phyloP scores from a whole-genome alignment of 2,888 invertebrate species.

The Pyrocoelia pectoralis region DNA sequence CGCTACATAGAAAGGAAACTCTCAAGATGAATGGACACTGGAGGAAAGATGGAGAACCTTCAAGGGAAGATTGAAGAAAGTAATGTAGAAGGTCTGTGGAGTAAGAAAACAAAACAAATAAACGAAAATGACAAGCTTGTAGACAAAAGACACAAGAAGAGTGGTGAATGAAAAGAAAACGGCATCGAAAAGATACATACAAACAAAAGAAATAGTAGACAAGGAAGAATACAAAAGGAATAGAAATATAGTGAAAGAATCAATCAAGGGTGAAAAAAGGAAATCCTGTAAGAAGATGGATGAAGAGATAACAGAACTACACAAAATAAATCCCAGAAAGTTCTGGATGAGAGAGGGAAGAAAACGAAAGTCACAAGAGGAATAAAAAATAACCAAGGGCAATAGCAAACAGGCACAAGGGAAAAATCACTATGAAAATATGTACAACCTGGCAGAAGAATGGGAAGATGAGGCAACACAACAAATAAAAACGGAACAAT shows the following conservation, averaged over 20 bases:
- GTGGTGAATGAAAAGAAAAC: neutral
- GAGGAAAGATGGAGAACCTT: conserved; percentile 11
- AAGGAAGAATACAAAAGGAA: neutral
- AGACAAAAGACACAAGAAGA: neutral
- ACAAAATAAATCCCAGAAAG: neutral
- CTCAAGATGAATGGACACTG: neutral
- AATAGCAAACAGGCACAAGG: too few species aligned
- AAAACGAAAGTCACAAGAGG: too few species aligned
- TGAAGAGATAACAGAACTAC: too few species aligned
- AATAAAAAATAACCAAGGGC: too few species aligned
- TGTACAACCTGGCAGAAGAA: neutral
- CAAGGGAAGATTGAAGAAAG: conserved; percentile 1
- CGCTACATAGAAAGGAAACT: neutral
- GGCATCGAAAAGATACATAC: neutral
- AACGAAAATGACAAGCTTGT: conserved; percentile 6
- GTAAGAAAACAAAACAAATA: neutral
- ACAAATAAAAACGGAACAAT: neutral
- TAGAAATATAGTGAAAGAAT: neutral
- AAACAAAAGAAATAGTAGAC: neutral
- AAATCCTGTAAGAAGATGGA: neutral
- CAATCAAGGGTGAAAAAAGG: neutral
- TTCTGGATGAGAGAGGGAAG: neutral
- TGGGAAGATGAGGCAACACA: neutral
- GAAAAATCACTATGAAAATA: too few species aligned
- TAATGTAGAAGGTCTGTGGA: conserved; percentile 1